Percentiles rank a stretch among this genome's conserved stretches.
Conservation (phyloP, 1,140 invertebrate genomes). For the Muscidifurax raptorellus region DNA sequence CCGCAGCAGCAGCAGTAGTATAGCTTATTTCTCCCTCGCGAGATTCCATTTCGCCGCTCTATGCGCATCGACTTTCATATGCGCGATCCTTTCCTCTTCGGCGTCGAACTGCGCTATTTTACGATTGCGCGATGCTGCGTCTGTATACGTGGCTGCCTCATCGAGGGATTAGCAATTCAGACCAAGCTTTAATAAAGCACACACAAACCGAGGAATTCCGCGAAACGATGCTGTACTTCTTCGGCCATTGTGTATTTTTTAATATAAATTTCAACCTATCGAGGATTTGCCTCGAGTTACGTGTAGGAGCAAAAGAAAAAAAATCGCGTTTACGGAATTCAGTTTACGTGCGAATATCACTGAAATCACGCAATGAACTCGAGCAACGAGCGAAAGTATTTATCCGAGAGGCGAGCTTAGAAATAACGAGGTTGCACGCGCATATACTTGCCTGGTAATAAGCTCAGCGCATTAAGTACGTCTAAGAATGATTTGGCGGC, state of each 20-base stretch:
- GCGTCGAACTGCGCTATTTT: not conserved
- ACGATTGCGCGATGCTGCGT: not conserved
- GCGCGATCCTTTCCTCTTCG: not conserved
- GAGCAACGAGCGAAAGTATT: too few relatives aligned
- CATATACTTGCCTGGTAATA: not conserved
- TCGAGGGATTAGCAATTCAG: not conserved
- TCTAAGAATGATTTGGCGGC: not conserved
- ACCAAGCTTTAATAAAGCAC: not conserved
- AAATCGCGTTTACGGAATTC: too few relatives aligned
- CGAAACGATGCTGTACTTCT: too few relatives aligned
- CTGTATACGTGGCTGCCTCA: too few relatives aligned
- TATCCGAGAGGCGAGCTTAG: too few relatives aligned
- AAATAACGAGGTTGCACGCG: too few relatives aligned
- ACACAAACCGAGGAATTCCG: not conserved
- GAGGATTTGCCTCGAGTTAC: too few relatives aligned
- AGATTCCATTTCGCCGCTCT: not conserved
- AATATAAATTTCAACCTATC: too few relatives aligned
- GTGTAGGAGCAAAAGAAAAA: not conserved
- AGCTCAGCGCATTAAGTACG: not conserved
- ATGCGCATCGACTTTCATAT: not conserved
- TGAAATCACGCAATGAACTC: too few relatives aligned
- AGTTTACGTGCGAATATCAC: too few relatives aligned
- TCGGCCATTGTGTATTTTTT: too few relatives aligned
- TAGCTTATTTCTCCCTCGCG: not conserved
- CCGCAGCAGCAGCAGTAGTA: not conserved